Evolutionary conservation across 2,113 vertebrate genomes (phyloP).

Genomic region (Zapornia atra): DNA sequence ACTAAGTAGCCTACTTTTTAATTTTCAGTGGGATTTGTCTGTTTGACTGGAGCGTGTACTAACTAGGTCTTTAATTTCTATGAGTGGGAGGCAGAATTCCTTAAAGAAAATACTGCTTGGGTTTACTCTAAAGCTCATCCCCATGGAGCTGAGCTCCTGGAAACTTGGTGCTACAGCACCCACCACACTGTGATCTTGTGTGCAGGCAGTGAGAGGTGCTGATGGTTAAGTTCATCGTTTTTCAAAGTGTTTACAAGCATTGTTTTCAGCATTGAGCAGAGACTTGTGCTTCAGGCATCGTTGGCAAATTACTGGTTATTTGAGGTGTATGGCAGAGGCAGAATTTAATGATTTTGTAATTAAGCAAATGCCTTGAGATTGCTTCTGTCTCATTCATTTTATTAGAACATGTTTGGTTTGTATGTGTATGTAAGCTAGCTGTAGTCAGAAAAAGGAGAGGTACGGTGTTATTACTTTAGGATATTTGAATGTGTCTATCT

Average conservation of each 20-base stretch:
- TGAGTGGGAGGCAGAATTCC: not conserved
- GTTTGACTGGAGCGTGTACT: not conserved
- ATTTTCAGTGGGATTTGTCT: not conserved
- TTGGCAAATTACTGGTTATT: not conserved
- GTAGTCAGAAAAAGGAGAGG: not conserved
- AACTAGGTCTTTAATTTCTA: not conserved
- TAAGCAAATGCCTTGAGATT: not conserved
- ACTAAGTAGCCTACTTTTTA: not conserved
- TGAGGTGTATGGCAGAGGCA: not conserved
- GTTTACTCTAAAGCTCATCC: not conserved
- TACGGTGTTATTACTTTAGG: not conserved
- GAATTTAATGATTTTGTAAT: not conserved
- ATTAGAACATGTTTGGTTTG: not conserved
- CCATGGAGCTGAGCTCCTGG: not conserved
- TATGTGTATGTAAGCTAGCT: not conserved
- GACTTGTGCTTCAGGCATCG: not conserved
- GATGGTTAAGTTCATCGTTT: not conserved
- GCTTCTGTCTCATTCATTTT: not conserved
- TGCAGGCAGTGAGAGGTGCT: not conserved
- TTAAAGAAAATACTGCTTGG: not conserved
- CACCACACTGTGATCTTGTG: not conserved
- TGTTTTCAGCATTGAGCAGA: not conserved
- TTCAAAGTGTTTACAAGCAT: not conserved
- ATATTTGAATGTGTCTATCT: not conserved
- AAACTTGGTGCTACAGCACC: not conserved